Evolutionary conservation across 2,888 invertebrate genomes (phyloP), one percentile per base, ranked within the genome.

Genomic region (Achlya flavicornis): DNA sequence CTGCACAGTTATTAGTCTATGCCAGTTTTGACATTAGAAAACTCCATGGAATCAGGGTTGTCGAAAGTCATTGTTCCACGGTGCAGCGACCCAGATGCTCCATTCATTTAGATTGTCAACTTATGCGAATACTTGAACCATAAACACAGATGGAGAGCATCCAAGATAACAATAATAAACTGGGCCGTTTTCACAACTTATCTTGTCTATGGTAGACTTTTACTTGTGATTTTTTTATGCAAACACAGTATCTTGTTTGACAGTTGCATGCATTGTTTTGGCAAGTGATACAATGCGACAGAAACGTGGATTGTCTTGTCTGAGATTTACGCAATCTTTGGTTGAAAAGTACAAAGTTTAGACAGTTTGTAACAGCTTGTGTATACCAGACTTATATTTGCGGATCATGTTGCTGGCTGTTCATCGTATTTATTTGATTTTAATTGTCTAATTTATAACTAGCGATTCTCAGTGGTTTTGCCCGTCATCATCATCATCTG

Each of bases 71-170:
- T 86, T 86, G 86, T 85, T 71, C 60, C 41, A 16, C n/a, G n/a
- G 73, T 64, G 63, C 76, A 67, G 64, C 71, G 78, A 74, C 76
- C 77, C 69, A 74, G 64, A 71, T 80, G 60, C 8, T 43, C 35
- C 58, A 64, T 73, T 67, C 69, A 53, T 19, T 53, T 53, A 53
- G 70, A 76, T 78, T 72, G 76, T 72, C 81, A 78, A 80, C 83
- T 85, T 83, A 86, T 84, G 82, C 76, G 85, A 84, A 80, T 76
- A 65, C 75, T 78, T 85, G 87, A 87, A 85, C 88, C 88, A 75
- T 83, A 76, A 72, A 70, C 70, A 67, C n/a, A n/a, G 63, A 60
- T 41, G 41, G 61, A 61, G 61, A 65, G 64, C 67, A 67, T 67
- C 63, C 58, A 35, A 16, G 58, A 64, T 58, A 64, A 70, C 69